Evolutionary conservation across 2,888 invertebrate species (phyloP).

Genomic region (Gastracanthus pulcherrimus): DNA sequence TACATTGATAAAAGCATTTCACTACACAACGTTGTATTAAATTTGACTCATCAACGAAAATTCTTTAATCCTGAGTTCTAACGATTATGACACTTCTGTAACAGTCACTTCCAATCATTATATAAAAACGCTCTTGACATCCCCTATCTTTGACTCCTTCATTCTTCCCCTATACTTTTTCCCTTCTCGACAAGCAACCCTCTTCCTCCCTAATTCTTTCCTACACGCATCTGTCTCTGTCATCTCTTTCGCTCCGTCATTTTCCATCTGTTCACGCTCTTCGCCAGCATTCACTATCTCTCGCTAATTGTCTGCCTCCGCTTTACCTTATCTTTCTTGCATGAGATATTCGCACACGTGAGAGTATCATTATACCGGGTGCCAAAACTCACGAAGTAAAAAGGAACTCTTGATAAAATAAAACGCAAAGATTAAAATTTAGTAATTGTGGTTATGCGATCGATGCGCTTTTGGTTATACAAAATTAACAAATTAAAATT

Average conservation of each 20-base stretch:
- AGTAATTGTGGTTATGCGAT: no score
- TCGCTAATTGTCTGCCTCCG: background rate
- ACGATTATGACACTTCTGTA: no score
- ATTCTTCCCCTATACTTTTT: background rate
- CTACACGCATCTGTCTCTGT: constrained; percentile 1
- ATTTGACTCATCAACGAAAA: background rate
- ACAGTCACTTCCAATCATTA: background rate
- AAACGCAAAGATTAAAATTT: no score
- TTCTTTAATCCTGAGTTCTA: no score
- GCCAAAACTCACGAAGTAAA: background rate
- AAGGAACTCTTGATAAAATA: no score
- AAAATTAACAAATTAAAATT: no score
- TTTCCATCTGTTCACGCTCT: background rate
- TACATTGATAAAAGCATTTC: no score
- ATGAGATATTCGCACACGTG: background rate
- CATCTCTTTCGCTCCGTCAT: background rate
- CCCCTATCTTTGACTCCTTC: background rate
- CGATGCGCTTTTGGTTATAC: no score
- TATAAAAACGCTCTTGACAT: background rate
- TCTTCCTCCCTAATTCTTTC: background rate
- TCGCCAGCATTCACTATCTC: constrained; percentile 27
- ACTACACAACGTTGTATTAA: no score
- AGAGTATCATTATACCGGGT: background rate
- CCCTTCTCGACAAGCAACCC: background rate
- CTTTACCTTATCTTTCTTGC: background rate